phyloP scores from a whole-genome alignment of 1,140 invertebrate species.

The Matsumurasca onukii region DNA sequence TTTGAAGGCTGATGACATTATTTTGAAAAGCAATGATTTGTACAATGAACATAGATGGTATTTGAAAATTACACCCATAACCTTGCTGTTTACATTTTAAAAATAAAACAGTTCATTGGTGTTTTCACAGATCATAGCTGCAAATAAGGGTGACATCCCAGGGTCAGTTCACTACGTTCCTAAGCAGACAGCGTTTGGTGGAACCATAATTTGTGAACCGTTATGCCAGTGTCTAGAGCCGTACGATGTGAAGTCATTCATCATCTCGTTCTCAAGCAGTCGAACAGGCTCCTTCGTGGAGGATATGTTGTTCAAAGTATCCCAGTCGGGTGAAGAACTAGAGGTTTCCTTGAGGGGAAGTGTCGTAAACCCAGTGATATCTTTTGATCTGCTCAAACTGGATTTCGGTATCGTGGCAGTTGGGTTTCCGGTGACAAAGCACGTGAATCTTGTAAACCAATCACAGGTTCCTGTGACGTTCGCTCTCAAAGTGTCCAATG shows the following conservation, averaged over 20 bases:
- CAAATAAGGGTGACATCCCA: constrained; percentile 11
- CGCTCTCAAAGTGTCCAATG: background rate
- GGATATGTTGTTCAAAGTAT: constrained; percentile 2
- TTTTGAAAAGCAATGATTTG: background rate
- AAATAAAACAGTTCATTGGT: background rate
- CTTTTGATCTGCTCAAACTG: background rate
- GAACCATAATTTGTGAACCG: background rate
- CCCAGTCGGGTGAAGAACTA: background rate
- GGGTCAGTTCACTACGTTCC: background rate
- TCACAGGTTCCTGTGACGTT: constrained; percentile 9
- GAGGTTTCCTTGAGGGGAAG: background rate
- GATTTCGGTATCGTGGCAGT: constrained; percentile 9
- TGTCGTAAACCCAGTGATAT: constrained; percentile 2
- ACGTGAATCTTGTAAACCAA: constrained; percentile 1
- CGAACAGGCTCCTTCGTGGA: constrained; percentile 1
- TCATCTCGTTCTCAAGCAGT: constrained; percentile 6
- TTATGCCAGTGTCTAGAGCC: background rate
- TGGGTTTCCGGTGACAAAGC: background rate
- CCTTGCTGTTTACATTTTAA: background rate
- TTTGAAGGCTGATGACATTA: background rate
- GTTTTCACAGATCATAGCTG: constrained; percentile 2
- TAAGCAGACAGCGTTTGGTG: constrained; percentile 2
- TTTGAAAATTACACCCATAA: background rate
- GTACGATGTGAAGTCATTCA: constrained; percentile 10
- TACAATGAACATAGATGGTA: background rate